Base-by-base conservation (phyloP, 1,140 invertebrate species). In the Drosophila punjabiensis region DNA sequence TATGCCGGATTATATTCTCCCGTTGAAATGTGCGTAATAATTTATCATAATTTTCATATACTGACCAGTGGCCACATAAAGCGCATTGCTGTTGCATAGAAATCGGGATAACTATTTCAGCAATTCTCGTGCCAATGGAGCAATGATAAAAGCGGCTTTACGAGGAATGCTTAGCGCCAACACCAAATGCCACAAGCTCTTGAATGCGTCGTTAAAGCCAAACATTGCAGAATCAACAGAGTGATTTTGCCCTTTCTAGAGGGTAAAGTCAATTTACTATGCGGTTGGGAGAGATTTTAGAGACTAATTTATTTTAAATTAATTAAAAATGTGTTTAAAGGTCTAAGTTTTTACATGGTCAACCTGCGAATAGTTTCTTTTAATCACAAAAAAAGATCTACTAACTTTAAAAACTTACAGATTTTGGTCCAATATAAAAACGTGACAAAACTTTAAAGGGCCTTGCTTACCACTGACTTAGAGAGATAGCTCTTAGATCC, bases 1-100 rank as follows among this genome's bases (percentile, higher is more conserved):
- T 75, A 74, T 74, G 56, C 47, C 30, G 52, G 56, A 62, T 75
- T 74, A 74, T 47, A 16, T n/a, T 30, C 30, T 43, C 50, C 35
- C 55, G n/a, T 37, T 60, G 43, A 41, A 71, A 32, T 30, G 45
- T 52, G 69, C 56, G 52, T 16, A 53, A 61, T 62, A 41, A 73
- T 53, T 74, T 37, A 61, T 53, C 71, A 74, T 75, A 62, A 75
- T 74, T 75, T 75, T 53, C 47, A 74, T 53, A 45, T 13, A 62
- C 24, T 24, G 37, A 32, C 55, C 69, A 45, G 16, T n/a, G 35
- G 43, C 65, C 68, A 18, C 50, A 56, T 16, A 33, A 33, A 56
- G 16, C 5, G 8, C 13, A 11, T 4, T 0, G 1, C 4, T 43
- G 43, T 45, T 74, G 70, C 70, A 52, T 60, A 30, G 13, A 14